phyloP scores from a whole-genome alignment of 92 coral and sea anemone species.

The Palythoa grandis region DNA sequence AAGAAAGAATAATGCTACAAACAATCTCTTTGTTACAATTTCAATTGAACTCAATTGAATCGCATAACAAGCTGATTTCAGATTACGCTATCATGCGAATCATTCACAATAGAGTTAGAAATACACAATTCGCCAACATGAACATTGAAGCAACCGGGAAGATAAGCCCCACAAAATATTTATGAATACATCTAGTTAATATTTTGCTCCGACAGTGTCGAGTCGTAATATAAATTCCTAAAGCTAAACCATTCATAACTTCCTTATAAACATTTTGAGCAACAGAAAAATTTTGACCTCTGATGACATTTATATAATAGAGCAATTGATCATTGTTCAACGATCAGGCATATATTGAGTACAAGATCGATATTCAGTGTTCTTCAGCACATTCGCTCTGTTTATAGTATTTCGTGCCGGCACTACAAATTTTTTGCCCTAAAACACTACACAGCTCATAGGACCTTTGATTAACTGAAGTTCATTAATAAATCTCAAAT shows the following conservation, averaged over 20 bases:
- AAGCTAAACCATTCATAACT: neutral
- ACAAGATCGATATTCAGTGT: neutral
- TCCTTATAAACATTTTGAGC: neutral
- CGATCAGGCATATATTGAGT: neutral
- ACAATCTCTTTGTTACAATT: neutral
- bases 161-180: neutral
- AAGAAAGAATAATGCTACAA: neutral
- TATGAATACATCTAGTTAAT: neutral
- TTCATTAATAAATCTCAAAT: neutral
- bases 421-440: neutral
- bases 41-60: neutral
- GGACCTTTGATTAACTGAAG: neutral
- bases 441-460: neutral
- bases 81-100: neutral
- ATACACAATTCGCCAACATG: neutral
- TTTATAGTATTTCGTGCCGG: neutral
- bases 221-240: neutral
- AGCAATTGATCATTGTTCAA: neutral
- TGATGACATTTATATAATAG: neutral
- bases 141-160: neutral
- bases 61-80: neutral
- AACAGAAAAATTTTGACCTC: conserved; percentile 24
- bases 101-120: neutral
- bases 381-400: neutral
- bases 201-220: neutral